Evolutionary conservation across 2,888 invertebrate genomes (phyloP).

Genomic region (Epiperipatus broadwayi): DNA sequence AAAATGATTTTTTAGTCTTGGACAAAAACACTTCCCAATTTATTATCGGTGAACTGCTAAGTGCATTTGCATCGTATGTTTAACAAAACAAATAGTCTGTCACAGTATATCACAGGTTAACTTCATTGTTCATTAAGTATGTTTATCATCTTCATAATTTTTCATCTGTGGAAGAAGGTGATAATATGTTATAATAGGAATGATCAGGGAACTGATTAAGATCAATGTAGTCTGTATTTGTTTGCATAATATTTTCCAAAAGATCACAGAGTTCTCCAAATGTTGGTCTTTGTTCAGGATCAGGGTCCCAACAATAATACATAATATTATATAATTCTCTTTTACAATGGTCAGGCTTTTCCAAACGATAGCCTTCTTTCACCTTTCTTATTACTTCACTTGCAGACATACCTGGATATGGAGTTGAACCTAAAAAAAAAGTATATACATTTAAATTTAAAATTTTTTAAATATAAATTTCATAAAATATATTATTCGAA

Average conservation of each 20-base stretch:
- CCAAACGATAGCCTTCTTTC: conserved; percentile 64
- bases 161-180: too few relatives aligned
- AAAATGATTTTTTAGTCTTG: too few relatives aligned
- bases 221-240: conserved; percentile 82
- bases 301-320: conserved; percentile 86
- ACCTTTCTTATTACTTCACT: conserved; percentile 75
- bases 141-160: too few relatives aligned
- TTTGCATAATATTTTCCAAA: conserved; percentile 60
- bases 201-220: conserved; percentile 78
- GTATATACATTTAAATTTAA: not conserved
- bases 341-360: conserved; percentile 81
- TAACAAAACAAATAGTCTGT: too few relatives aligned
- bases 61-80: too few relatives aligned
- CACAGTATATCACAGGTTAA: too few relatives aligned
- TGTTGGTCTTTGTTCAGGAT: conserved; percentile 57
- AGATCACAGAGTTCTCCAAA: conserved; percentile 62
- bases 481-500: conserved; percentile 56
- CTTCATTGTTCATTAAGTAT: too few relatives aligned
- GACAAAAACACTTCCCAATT: too few relatives aligned
- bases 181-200: conserved; percentile 41
- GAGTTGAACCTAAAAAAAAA: conserved; percentile 50
- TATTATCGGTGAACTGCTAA: too few relatives aligned
- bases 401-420: conserved; percentile 78
- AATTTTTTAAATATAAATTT: conserved; percentile 16
- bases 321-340: conserved; percentile 80